phyloP scores from a whole-genome alignment of 35 echinoderm and acorn worm genomes.

The Ptychodera flava region DNA sequence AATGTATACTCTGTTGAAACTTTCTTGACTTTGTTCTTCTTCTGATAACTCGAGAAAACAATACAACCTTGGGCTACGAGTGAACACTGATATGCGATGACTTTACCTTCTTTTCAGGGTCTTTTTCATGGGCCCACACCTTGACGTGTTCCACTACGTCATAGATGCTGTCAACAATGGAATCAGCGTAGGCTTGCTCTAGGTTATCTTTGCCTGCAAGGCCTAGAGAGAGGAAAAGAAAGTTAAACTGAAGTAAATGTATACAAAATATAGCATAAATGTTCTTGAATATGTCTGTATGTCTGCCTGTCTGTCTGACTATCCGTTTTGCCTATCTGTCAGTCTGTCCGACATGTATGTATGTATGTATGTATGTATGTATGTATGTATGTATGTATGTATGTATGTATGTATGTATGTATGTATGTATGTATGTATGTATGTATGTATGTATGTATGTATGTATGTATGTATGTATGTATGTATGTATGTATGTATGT shows the following conservation, averaged over 20 bases:
- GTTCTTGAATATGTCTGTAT: background rate
- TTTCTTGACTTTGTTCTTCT: too few relatives aligned
- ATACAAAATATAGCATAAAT: background rate
- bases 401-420: slow-evolving; percentile 2
- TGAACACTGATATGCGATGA: too few relatives aligned
- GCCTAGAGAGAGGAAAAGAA: too few relatives aligned
- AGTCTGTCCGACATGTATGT: background rate
- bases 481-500: background rate
- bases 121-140: background rate
- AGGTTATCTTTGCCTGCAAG: background rate
- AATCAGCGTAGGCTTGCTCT: background rate
- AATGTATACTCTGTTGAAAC: too few relatives aligned
- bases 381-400: slow-evolving; percentile 2
- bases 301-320: background rate
- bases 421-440: slow-evolving; percentile 2
- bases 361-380: slow-evolving; percentile 2
- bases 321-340: background rate
- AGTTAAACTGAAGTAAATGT: background rate
- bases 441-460: slow-evolving; percentile 2
- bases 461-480: slow-evolving; percentile 2
- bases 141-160: background rate
- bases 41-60: too few relatives aligned
- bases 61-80: too few relatives aligned
- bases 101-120: background rate
- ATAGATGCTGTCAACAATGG: background rate